A percentile compares a stretch with the other conserved stretches of the same genome.
phyloP scores from a whole-genome alignment of 1,140 invertebrate genomes.

The Aphaenogaster rudis region DNA sequence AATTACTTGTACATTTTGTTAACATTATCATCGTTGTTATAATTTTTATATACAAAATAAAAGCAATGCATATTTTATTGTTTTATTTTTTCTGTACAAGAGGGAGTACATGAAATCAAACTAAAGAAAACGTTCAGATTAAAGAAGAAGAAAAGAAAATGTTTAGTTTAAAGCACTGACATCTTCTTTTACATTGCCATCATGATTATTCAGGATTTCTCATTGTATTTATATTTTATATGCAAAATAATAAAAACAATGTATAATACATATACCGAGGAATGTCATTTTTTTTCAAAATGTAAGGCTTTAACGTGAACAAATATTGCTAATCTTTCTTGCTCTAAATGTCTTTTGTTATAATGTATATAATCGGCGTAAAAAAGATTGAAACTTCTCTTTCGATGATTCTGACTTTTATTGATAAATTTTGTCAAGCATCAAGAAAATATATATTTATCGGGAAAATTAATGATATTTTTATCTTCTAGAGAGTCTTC shows the following conservation, averaged over 20 bases:
- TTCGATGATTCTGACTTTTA: not conserved
- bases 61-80: not conserved
- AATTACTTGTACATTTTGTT: conserved; percentile 2
- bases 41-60: not conserved
- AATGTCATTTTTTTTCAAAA: not conserved
- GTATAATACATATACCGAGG: not conserved
- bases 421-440: not conserved
- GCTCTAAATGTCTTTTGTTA: not conserved
- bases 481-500: not conserved
- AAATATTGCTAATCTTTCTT: not conserved
- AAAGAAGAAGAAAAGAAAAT: not conserved
- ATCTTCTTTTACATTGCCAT: not conserved
- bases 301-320: not conserved
- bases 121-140: not conserved
- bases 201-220: not conserved
- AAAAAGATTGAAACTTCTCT: not conserved
- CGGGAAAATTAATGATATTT: not conserved
- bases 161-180: not conserved
- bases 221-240: not conserved
- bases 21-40: not conserved
- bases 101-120: too few relatives aligned
- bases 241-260: not conserved
- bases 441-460: not conserved
- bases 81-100: not conserved
- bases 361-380: not conserved